A percentile compares a stretch with the other conserved stretches of the same genome.
Evolutionary conservation across 2,113 vertebrate genomes (phyloP).

Genomic region (Platysteira castanea): DNA sequence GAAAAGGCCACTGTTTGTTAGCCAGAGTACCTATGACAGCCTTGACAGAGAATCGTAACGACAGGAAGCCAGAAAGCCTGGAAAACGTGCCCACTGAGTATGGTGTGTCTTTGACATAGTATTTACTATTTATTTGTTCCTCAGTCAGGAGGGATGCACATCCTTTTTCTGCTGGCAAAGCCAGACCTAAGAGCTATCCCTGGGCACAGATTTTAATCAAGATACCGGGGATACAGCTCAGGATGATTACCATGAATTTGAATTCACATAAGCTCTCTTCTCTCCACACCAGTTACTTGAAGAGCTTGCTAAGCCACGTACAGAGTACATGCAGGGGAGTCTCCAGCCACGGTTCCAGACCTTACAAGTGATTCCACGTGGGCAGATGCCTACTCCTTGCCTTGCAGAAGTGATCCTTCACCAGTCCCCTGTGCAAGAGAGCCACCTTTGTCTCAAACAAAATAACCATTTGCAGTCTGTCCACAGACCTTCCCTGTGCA

Average conservation of each 20-base stretch:
- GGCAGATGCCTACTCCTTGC: not conserved
- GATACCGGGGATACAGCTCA: not conserved
- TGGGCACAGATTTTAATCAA: not conserved
- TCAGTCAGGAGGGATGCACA: not conserved
- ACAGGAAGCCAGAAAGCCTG: not conserved
- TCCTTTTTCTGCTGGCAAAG: not conserved
- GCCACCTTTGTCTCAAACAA: not conserved
- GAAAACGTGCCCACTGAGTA: not conserved
- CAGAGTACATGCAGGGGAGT: not conserved
- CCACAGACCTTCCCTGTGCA: not conserved
- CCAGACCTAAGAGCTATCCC: not conserved
- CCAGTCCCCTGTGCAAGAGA: not conserved
- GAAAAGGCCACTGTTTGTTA: not conserved
- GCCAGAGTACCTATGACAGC: not conserved
- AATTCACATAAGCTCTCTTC: not conserved
- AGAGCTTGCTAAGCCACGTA: not conserved
- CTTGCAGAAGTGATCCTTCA: not conserved
- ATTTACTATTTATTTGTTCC: not conserved
- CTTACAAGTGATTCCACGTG: not conserved
- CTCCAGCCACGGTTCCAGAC: not conserved
- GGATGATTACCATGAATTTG: not conserved
- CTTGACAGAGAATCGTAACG: not conserved
- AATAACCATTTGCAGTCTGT: not conserved
- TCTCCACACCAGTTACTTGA: not conserved
- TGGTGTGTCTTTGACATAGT: not conserved